Conservation (phyloP, 2,888 invertebrate species). For the Atethmia centrago region DNA sequence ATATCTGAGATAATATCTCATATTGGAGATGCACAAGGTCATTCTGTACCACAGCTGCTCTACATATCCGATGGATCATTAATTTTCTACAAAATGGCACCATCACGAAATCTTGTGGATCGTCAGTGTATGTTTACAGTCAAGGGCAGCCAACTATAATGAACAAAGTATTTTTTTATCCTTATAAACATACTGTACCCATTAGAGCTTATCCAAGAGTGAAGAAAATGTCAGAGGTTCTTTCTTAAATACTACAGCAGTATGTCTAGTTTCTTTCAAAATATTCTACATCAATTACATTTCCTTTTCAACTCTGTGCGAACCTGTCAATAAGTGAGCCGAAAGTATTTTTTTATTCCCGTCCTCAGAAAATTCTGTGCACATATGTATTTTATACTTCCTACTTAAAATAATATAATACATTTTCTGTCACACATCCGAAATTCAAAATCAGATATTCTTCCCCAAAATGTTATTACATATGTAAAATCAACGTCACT, state of each 20-base stretch:
- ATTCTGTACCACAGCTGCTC: conserved; percentile 46
- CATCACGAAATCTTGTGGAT: conserved; percentile 25
- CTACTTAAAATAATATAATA: conserved; percentile 7
- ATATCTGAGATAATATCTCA: conserved; percentile 27
- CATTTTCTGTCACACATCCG: conserved; percentile 1
- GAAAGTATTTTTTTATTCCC: background rate
- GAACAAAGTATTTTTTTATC: conserved; percentile 6
- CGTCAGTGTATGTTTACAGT: conserved; percentile 34
- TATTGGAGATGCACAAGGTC: conserved; percentile 48
- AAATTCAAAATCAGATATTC: conserved; percentile 11
- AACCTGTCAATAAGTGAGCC: background rate
- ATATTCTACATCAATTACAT: background rate
- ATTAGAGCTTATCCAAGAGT: background rate
- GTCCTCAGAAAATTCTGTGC: background rate
- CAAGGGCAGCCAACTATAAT: conserved; percentile 25
- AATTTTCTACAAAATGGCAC: conserved; percentile 42
- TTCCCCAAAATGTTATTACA: conserved; percentile 22
- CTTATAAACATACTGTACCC: no score
- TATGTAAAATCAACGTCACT: conserved; percentile 30
- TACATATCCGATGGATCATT: conserved; percentile 49
- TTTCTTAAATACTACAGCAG: background rate
- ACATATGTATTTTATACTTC: background rate
- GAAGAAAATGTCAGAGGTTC: background rate
- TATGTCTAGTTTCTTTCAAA: background rate
- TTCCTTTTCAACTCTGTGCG: background rate